Evolutionary conservation across 2,888 invertebrate genomes (phyloP).

Genomic region (Drosophila longiperda): DNA sequence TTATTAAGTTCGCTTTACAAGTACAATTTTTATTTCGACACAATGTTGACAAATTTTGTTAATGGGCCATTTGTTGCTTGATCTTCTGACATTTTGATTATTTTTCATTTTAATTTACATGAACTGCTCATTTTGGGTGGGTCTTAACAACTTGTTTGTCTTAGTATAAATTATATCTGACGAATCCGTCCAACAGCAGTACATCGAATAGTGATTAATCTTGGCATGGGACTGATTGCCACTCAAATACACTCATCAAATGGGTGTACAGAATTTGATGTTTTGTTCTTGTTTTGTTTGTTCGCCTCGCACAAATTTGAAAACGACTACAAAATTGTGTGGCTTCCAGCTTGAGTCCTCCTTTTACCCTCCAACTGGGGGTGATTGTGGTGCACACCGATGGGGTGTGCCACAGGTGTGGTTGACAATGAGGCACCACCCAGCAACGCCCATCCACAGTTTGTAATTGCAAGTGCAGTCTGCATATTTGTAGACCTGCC

Average conservation of each 20-base stretch:
- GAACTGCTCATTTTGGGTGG: conserved; percentile 55
- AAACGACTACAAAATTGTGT: conserved; percentile 62
- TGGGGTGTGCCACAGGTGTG: conserved; percentile 25
- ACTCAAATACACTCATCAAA: conserved; percentile 9
- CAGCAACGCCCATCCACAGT: conserved; percentile 23
- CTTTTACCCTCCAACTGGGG: conserved; percentile 7
- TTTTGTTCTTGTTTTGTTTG: conserved; percentile 34
- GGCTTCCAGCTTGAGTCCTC: conserved; percentile 62
- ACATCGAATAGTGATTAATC: conserved; percentile 66
- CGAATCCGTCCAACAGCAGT: conserved; percentile 42
- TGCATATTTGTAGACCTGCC: conserved; percentile 29
- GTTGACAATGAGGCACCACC: conserved; percentile 24
- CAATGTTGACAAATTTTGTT: conserved; percentile 61
- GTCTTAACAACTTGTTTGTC: conserved; percentile 33
- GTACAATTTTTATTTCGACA: conserved; percentile 41
- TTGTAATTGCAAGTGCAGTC: conserved; percentile 50
- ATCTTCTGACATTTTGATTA: conserved; percentile 60
- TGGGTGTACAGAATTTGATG: conserved; percentile 6
- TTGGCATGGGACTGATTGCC: conserved; percentile 41
- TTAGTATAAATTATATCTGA: conserved; percentile 21
- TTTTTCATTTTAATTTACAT: conserved; percentile 17
- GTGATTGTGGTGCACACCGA: not conserved
- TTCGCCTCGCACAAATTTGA: conserved; percentile 19
- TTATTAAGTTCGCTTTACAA: conserved; percentile 48
- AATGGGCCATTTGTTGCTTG: conserved; percentile 67